phyloP scores from a whole-genome alignment of 2,797 vertebrate species.

The Myotis myotis region DNA sequence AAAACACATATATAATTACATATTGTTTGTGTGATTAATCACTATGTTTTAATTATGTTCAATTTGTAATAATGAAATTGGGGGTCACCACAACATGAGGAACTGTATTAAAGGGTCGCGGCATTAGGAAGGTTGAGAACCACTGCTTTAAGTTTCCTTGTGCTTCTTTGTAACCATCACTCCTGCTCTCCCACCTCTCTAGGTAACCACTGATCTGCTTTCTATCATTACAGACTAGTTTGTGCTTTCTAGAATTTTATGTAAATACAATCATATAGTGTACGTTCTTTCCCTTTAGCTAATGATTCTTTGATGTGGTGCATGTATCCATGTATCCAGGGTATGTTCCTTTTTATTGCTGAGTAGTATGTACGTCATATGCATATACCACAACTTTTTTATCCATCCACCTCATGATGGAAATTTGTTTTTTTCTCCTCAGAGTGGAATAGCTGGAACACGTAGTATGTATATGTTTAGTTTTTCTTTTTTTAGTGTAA shows the following conservation, averaged over 20 bases:
- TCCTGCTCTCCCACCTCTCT: not conserved
- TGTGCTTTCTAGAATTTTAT: not conserved
- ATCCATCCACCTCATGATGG: not conserved
- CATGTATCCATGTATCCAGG: not conserved
- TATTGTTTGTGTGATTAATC: too few species aligned
- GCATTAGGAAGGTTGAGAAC: too few species aligned
- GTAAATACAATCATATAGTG: not conserved
- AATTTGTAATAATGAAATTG: too few species aligned
- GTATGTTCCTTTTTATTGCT: not conserved
- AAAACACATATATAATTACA: too few species aligned
- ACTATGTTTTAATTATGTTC: too few species aligned
- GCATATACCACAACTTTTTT: not conserved
- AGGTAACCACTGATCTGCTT: not conserved
- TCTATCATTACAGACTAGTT: not conserved
- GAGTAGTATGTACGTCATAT: not conserved
- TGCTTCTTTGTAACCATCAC: not conserved
- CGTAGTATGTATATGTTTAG: not conserved
- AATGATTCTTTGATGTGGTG: not conserved
- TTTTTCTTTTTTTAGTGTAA: too few species aligned
- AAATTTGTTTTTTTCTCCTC: not conserved
- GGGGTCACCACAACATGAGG: too few species aligned
- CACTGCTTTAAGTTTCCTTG: not conserved
- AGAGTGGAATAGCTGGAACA: not conserved
- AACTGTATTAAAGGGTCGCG: too few species aligned
- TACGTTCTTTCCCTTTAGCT: not conserved